These are phyloP conservation scores for Chloebia gouldiae DNA, from an alignment of 2,113 vertebrate species.

Conservation along the genomic window DNA sequence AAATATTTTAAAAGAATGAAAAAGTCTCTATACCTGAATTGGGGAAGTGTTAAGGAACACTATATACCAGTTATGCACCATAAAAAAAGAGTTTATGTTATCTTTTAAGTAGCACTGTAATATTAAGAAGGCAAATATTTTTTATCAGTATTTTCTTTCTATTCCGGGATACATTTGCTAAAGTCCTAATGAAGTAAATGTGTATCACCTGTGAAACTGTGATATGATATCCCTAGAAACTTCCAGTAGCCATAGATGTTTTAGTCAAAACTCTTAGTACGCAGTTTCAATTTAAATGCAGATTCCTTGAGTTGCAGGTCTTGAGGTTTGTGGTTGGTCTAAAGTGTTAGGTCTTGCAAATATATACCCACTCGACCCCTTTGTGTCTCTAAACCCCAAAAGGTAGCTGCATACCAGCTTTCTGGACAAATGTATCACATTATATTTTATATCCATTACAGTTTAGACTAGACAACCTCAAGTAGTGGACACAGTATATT, in stretches of 20 bases:
- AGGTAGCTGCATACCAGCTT: neutral
- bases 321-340: neutral
- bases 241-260: neutral
- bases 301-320: neutral
- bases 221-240: neutral
- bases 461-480: neutral
- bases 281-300: neutral
- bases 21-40: neutral
- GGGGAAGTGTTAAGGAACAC: neutral
- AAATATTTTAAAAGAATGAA: neutral
- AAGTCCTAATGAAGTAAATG: neutral
- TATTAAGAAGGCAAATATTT: neutral
- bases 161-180: neutral
- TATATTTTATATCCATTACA: neutral
- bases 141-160: neutral
- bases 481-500: neutral
- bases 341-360: neutral
- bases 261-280: neutral
- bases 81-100: neutral
- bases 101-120: neutral
- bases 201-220: neutral
- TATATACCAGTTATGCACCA: rapidly evolving
- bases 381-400: neutral
- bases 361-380: rapidly evolving
- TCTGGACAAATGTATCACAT: neutral